Conservation (phyloP, 2,113 vertebrate genomes). For the Spea multiplicata region DNA sequence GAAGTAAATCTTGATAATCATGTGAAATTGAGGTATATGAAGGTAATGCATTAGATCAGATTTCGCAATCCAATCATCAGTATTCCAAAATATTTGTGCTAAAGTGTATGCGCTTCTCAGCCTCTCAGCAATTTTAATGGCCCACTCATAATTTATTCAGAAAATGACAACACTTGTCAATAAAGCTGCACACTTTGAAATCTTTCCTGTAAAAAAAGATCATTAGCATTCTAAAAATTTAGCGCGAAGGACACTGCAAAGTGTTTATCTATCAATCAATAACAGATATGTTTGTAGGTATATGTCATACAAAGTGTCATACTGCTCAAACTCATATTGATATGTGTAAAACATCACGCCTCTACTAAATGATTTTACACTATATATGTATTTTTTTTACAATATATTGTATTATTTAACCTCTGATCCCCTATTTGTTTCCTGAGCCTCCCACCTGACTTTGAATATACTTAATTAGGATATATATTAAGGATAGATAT, state of each 20-base stretch:
- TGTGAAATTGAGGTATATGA: too few relatives aligned
- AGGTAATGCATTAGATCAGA: neutral
- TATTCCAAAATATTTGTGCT: neutral
- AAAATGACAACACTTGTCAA: slow-evolving; percentile 44
- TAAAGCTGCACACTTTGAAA: slow-evolving; percentile 19
- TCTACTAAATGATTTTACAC: neutral
- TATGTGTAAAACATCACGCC: neutral
- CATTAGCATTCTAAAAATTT: slow-evolving; percentile 40
- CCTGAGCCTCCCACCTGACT: too few relatives aligned
- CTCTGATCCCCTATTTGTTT: neutral
- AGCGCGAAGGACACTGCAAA: slow-evolving; percentile 38
- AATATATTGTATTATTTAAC: neutral
- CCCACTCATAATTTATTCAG: slow-evolving; percentile 44
- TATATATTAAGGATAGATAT: too few relatives aligned
- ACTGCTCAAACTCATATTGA: neutral
- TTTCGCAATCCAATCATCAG: neutral
- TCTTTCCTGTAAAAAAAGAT: slow-evolving; percentile 42
- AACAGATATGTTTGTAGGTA: slow-evolving; percentile 8
- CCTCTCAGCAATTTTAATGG: slow-evolving; percentile 11
- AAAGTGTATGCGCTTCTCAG: slow-evolving; percentile 3
- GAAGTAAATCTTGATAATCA: too few relatives aligned
- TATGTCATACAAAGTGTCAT: neutral
- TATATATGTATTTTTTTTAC: neutral
- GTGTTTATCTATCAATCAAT: slow-evolving; percentile 46
- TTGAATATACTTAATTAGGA: too few relatives aligned